These are phyloP conservation scores for Pseudomyrmex cubaensis DNA, from an alignment of 1,140 invertebrate genomes.

Conservation along the genomic window DNA sequence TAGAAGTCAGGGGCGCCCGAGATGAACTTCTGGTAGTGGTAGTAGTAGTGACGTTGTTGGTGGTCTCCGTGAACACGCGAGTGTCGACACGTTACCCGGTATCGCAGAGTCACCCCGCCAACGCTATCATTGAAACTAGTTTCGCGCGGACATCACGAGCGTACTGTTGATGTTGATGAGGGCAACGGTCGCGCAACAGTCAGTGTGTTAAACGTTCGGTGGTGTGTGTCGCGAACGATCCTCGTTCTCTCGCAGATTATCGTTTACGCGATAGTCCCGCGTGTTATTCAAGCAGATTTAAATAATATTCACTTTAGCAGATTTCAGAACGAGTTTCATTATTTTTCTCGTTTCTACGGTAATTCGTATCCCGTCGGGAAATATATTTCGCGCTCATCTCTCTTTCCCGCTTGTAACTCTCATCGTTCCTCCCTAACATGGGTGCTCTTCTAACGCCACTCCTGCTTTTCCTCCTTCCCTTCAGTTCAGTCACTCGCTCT, in stretches of 20 bases:
- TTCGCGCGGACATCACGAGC: too few species aligned
- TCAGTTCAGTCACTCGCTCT: conserved; percentile 23
- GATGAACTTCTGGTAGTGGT: background rate
- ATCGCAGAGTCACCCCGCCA: too few species aligned
- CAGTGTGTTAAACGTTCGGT: too few species aligned
- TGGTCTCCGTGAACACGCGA: too few species aligned
- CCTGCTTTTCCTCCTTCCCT: conserved; percentile 6
- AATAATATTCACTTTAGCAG: conserved; percentile 77
- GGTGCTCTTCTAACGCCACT: conserved; percentile 17
- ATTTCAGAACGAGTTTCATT: conserved; percentile 75
- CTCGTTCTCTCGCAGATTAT: conserved; percentile 59
- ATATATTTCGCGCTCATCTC: conserved; percentile 67
- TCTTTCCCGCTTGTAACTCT: conserved; percentile 16
- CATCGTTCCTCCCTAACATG: conserved; percentile 18
- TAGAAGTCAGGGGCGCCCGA: conserved; percentile 26
- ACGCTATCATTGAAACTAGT: too few species aligned
- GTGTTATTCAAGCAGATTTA: conserved; percentile 71
- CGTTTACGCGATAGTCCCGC: conserved; percentile 71
- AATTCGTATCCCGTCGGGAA: conserved; percentile 69
- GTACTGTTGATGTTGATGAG: background rate
- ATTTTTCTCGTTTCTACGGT: conserved; percentile 73
- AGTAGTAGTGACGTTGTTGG: too few species aligned
- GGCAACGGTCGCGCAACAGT: too few species aligned
- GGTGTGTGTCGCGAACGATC: background rate
- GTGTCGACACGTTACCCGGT: too few species aligned